Percentiles rank a stretch among this genome's conserved stretches.
Evolutionary conservation across 2,888 invertebrate genomes (phyloP).

Genomic region (Dryobota labecula): DNA sequence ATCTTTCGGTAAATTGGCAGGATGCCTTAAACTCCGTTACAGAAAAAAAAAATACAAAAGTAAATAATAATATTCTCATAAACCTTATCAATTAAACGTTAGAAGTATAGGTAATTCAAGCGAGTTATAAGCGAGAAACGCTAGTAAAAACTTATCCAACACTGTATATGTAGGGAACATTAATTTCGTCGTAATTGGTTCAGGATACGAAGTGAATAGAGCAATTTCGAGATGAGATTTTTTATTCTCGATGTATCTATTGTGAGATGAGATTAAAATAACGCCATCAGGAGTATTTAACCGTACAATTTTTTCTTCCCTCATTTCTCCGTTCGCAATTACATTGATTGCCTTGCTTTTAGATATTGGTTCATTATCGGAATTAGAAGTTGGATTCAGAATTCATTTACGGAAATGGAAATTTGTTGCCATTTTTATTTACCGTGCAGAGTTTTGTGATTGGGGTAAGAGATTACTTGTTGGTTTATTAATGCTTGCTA

Average conservation of each 20-base stretch:
- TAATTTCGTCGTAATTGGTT: slow-evolving; percentile 75
- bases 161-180: slow-evolving; percentile 65
- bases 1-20: slow-evolving; percentile 25
- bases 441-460: slow-evolving; percentile 27
- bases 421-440: slow-evolving; percentile 56
- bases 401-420: slow-evolving; percentile 48
- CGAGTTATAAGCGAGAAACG: slow-evolving; percentile 56
- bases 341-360: slow-evolving; percentile 63
- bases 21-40: slow-evolving; percentile 23
- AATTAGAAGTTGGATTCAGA: slow-evolving; percentile 60
- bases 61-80: slow-evolving; percentile 38
- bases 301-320: slow-evolving; percentile 35
- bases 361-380: slow-evolving; percentile 63
- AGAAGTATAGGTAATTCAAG: slow-evolving; percentile 44
- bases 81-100: slow-evolving; percentile 41
- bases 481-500: slow-evolving; percentile 38
- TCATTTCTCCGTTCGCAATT: slow-evolving; percentile 52
- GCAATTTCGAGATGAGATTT: slow-evolving; percentile 67
- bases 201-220: slow-evolving; percentile 66
- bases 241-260: slow-evolving; percentile 61
- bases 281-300: slow-evolving; percentile 56
- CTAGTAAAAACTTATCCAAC: slow-evolving; percentile 58
- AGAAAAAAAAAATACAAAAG: slow-evolving; percentile 12
- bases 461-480: slow-evolving; percentile 48
- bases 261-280: slow-evolving; percentile 62